Conservation (phyloP, 2,888 invertebrate species). For the Acanthosepion esculentum region DNA sequence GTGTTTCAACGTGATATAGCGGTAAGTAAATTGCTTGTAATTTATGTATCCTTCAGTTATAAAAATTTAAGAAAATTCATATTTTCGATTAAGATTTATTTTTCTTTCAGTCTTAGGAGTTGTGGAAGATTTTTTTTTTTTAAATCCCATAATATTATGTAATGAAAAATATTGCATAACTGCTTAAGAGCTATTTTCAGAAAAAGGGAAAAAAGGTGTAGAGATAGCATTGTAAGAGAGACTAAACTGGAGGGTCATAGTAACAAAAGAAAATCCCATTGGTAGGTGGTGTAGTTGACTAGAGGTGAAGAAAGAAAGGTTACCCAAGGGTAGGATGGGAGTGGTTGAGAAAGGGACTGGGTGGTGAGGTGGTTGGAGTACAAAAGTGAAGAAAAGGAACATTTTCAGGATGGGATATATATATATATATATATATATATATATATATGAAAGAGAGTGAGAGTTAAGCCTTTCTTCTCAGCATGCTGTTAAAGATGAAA, state of each 20-base stretch:
- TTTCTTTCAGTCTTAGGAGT: no score
- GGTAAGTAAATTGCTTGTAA: no score
- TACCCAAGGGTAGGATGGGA: not conserved
- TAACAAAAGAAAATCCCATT: not conserved
- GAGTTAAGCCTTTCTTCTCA: not conserved
- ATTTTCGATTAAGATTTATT: no score
- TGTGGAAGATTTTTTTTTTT: no score
- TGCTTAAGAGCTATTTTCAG: not conserved
- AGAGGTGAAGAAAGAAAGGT: constrained; percentile 34
- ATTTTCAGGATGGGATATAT: not conserved
- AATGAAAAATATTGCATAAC: no score
- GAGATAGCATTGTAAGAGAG: not conserved
- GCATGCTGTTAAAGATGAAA: constrained; percentile 1
- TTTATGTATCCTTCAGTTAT: no score
- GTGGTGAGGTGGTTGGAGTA: not conserved
- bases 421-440: no score
- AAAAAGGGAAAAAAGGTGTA: not conserved
- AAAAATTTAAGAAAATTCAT: no score
- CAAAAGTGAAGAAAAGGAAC: not conserved
- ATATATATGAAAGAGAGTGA: not conserved
- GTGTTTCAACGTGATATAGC: no score
- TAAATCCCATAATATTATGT: no score
- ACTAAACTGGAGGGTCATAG: not conserved
- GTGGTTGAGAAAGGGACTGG: not conserved
- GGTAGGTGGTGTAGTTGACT: not conserved